phyloP scores from a whole-genome alignment of 2,888 invertebrate genomes.

The Malacosoma neustria region DNA sequence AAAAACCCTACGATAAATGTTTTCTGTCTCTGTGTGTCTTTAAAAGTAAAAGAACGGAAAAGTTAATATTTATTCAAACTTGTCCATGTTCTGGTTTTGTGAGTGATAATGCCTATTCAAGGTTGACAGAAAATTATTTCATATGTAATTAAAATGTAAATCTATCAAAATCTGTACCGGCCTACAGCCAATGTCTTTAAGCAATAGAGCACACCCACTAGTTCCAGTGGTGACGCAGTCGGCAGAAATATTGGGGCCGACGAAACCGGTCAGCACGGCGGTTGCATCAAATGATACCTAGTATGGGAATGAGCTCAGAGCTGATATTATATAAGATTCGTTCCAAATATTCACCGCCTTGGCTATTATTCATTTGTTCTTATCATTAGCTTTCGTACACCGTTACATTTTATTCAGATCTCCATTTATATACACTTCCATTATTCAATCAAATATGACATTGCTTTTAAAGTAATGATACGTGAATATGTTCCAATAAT shows the following conservation, averaged over 20 bases:
- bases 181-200: slow-evolving; percentile 4
- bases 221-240: slow-evolving; percentile 28
- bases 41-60: too few relatives aligned
- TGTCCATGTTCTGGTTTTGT: too few relatives aligned
- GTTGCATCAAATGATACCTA: slow-evolving; percentile 51
- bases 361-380: background rate
- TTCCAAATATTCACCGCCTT: slow-evolving; percentile 15
- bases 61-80: too few relatives aligned
- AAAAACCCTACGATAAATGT: too few relatives aligned
- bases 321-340: slow-evolving; percentile 33
- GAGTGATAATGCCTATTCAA: too few relatives aligned
- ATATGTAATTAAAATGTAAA: too few relatives aligned
- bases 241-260: slow-evolving; percentile 44
- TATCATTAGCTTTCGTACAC: background rate
- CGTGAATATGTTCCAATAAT: background rate
- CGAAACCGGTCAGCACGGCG: slow-evolving; percentile 44
- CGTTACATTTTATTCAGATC: too few relatives aligned
- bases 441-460: background rate
- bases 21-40: too few relatives aligned
- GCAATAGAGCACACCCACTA: slow-evolving; percentile 28
- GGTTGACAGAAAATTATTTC: too few relatives aligned
- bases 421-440: background rate
- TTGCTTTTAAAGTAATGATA: background rate
- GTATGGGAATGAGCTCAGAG: slow-evolving; percentile 35
- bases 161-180: background rate